Conservation (phyloP, 2,888 invertebrate genomes). For the Dasysyrphus albostriatus region DNA sequence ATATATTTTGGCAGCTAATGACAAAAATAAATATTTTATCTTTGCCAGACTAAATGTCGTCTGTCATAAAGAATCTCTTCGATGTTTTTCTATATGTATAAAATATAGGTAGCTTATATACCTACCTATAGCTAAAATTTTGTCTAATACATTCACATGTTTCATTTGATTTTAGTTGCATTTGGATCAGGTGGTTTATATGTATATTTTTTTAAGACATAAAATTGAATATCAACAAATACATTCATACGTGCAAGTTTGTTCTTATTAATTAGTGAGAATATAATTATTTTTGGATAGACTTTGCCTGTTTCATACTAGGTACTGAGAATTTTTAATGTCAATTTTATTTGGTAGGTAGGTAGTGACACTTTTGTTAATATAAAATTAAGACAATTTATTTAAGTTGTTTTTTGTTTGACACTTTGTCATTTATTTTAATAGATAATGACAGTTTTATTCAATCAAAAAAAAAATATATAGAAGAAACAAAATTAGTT, state of each 20-base stretch:
- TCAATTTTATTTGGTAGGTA: neutral
- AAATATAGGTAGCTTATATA: neutral
- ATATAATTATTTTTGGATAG: slow-evolving; percentile 3
- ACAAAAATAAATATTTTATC: slow-evolving; percentile 42
- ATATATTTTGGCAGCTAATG: slow-evolving; percentile 24
- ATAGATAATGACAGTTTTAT: neutral
- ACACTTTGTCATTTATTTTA: neutral
- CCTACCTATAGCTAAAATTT: neutral
- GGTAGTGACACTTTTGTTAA: neutral
- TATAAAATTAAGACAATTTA: neutral
- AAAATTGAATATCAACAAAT: slow-evolving; percentile 1
- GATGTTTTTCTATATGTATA: neutral
- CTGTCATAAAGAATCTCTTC: neutral
- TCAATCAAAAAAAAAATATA: neutral
- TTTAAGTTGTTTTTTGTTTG: too few species aligned
- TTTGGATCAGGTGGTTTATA: slow-evolving; percentile 43
- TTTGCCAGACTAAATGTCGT: slow-evolving; percentile 65
- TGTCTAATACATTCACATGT: neutral
- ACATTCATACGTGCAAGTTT: slow-evolving; percentile 30
- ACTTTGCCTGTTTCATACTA: neutral
- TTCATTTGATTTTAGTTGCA: slow-evolving; percentile 23
- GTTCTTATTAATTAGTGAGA: slow-evolving; percentile 37
- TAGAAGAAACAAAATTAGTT: too few species aligned
- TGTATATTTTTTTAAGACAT: neutral
- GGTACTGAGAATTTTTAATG: slow-evolving; percentile 9